Percentiles rank a stretch among this genome's conserved stretches.
These are phyloP conservation scores for Lottia scabra DNA, from an alignment of 2,888 invertebrate species.

Conservation along the genomic window DNA sequence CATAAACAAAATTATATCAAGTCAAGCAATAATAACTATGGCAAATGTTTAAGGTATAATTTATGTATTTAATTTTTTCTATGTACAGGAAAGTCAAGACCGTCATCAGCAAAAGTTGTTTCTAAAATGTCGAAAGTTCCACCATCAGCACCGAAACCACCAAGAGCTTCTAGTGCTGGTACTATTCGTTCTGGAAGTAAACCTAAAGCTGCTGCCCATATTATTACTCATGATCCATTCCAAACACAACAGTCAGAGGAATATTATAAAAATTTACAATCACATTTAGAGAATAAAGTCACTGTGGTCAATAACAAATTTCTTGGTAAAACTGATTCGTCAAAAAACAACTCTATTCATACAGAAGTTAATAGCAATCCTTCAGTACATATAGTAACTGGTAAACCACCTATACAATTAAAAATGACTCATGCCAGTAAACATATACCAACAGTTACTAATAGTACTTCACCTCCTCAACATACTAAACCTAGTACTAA, in stretches of 20 bases:
- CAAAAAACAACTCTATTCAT: neutral
- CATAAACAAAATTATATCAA: too few species aligned
- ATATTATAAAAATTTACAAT: constrained; percentile 6
- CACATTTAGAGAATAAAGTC: constrained; percentile 37
- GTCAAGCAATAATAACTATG: too few species aligned
- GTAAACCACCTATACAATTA: neutral
- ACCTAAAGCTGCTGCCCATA: constrained; percentile 60
- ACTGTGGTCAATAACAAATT: constrained; percentile 50
- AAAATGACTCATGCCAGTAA: constrained; percentile 11
- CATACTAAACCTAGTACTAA: constrained; percentile 22
- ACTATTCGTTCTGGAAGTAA: constrained; percentile 40
- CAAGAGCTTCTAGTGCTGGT: constrained; percentile 45
- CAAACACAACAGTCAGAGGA: constrained; percentile 19
- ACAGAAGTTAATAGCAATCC: neutral
- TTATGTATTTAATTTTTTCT: neutral
- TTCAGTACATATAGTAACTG: neutral
- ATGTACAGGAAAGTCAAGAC: neutral
- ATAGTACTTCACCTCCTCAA: constrained; percentile 29
- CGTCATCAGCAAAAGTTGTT: neutral
- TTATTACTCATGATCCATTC: constrained; percentile 34
- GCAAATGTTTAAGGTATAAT: neutral
- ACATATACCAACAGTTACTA: constrained; percentile 14
- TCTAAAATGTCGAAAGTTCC: constrained; percentile 32
- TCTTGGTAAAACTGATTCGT: constrained; percentile 45
- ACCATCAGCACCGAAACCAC: constrained; percentile 13